These are phyloP conservation scores for Cairina moschata DNA, from an alignment of 2,113 vertebrate species.

Conservation along the genomic window DNA sequence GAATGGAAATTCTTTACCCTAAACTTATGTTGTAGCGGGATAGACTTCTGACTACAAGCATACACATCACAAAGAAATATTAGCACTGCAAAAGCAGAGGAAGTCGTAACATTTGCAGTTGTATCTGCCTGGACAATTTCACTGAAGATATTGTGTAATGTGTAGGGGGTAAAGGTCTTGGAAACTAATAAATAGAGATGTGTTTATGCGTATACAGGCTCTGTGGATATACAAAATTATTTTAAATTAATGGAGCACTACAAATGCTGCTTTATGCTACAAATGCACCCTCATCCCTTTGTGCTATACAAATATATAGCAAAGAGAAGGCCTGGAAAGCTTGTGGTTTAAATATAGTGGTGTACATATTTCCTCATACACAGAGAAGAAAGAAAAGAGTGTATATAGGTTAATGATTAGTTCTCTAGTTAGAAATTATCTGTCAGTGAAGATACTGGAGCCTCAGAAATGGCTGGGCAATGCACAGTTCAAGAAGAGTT, in stretches of 20 bases:
- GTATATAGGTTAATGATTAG: neutral
- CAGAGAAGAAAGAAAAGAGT: neutral
- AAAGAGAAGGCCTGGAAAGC: neutral
- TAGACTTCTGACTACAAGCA: neutral
- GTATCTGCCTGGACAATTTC: neutral
- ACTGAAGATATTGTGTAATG: neutral
- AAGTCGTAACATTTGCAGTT: neutral
- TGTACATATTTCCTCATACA: neutral
- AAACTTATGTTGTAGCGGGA: neutral
- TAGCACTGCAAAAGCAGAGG: neutral
- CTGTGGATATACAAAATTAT: neutral
- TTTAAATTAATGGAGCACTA: neutral
- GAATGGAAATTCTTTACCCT: neutral
- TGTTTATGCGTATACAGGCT: neutral
- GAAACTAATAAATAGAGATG: neutral
- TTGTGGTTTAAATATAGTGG: neutral
- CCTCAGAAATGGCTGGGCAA: neutral
- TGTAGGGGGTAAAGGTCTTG: neutral
- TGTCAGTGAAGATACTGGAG: neutral
- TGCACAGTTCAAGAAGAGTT: neutral
- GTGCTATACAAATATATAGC: neutral
- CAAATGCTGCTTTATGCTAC: neutral
- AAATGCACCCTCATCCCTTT: neutral
- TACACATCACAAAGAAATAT: neutral
- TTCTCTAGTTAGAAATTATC: neutral